Percentiles rank a stretch among this genome's conserved stretches.
Evolutionary conservation across 2,888 invertebrate genomes (phyloP).

Genomic region (Drosophila nr. fundita): DNA sequence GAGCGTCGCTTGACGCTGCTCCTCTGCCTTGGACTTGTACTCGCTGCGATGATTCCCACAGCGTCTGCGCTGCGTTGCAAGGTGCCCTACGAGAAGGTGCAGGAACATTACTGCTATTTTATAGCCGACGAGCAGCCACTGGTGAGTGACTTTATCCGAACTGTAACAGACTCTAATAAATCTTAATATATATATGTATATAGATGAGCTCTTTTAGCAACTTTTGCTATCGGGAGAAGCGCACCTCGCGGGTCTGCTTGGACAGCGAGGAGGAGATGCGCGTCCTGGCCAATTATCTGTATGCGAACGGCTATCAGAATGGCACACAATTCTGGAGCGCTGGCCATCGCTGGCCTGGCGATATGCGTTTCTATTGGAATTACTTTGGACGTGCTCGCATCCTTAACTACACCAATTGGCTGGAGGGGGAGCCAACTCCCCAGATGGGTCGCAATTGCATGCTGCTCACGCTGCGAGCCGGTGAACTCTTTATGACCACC

Average conservation of each 20-base stretch:
- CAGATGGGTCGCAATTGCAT: constrained; percentile 63
- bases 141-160: constrained; percentile 43
- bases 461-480: constrained; percentile 56
- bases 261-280: constrained; percentile 67
- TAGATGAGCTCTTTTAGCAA: constrained; percentile 68
- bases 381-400: constrained; percentile 67
- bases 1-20: background rate
- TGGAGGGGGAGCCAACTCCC: constrained; percentile 55
- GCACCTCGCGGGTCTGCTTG: constrained; percentile 71
- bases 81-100: constrained; percentile 64
- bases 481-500: constrained; percentile 61
- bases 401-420: constrained; percentile 70
- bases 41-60: constrained; percentile 3
- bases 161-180: background rate
- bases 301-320: constrained; percentile 51
- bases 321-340: constrained; percentile 74
- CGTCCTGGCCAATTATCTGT: constrained; percentile 60
- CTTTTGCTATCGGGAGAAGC: constrained; percentile 67
- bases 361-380: constrained; percentile 70
- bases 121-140: constrained; percentile 49
- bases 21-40: constrained; percentile 4
- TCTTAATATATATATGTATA: background rate
- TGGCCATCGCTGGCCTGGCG: constrained; percentile 70
- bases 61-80: constrained; percentile 48
- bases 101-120: constrained; percentile 63